Evolutionary conservation across 2,797 vertebrate species (phyloP).

Genomic region (Cirrhinus mrigala): DNA sequence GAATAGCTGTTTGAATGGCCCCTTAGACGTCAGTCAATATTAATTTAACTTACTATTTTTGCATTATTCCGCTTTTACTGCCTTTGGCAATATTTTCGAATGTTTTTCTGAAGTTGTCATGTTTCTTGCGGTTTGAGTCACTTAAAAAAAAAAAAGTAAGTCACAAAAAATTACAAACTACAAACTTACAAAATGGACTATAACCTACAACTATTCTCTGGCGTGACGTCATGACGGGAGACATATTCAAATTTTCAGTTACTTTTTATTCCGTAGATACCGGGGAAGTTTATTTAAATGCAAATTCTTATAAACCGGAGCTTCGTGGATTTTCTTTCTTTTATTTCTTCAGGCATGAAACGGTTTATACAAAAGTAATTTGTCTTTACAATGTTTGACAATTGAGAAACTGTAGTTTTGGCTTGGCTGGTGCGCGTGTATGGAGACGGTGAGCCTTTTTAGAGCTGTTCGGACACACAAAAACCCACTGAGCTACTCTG

Average conservation of each 20-base stretch:
- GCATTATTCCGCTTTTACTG: too few relatives aligned
- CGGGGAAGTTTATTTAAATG: not conserved
- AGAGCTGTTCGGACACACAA: not conserved
- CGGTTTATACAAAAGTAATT: not conserved
- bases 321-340: too few relatives aligned
- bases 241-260: too few relatives aligned
- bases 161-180: not conserved
- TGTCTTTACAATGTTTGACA: not conserved
- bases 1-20: too few relatives aligned
- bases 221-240: not conserved
- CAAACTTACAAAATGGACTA: not conserved
- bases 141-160: not conserved
- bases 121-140: not conserved
- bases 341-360: too few relatives aligned
- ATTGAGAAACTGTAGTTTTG: not conserved
- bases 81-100: too few relatives aligned
- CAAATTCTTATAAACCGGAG: not conserved
- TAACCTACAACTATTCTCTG: not conserved
- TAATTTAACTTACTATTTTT: too few relatives aligned
- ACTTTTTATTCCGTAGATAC: not conserved
- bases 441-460: not conserved
- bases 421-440: not conserved
- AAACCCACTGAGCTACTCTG: not conserved
- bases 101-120: too few relatives aligned
- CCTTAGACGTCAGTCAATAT: too few relatives aligned